Conservation (phyloP, 2,888 invertebrate species). For the Thyatira batis region DNA sequence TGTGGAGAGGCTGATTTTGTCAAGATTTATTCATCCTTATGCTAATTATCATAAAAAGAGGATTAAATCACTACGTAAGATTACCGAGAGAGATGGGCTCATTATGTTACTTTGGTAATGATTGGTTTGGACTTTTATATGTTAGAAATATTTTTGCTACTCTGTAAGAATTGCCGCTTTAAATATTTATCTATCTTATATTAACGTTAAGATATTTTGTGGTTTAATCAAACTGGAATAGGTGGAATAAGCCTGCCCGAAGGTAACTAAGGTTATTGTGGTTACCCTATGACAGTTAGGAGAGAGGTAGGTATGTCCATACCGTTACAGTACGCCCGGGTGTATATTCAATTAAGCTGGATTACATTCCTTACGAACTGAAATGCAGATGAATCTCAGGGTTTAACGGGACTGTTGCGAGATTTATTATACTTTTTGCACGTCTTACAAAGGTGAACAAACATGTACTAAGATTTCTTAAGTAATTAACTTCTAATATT, state of each 20-base stretch:
- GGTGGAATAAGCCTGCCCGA: neutral
- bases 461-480: neutral
- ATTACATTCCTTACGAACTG: conserved; percentile 13
- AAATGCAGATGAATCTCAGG: neutral
- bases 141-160: neutral
- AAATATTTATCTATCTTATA: too few relatives aligned
- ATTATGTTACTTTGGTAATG: neutral
- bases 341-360: conserved; percentile 19
- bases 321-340: conserved; percentile 13
- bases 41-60: neutral
- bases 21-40: conserved; percentile 6
- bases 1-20: conserved; percentile 1
- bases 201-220: neutral
- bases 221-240: neutral
- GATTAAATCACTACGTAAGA: neutral
- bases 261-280: conserved; percentile 28
- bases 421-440: neutral
- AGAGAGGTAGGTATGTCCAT: conserved; percentile 20
- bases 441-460: neutral
- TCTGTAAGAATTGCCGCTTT: too few relatives aligned
- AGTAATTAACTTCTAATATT: too few relatives aligned
- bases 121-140: neutral
- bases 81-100: neutral
- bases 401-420: neutral
- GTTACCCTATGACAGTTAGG: conserved; percentile 31